Evolutionary conservation across 1,140 invertebrate species (phyloP).

Genomic region (Trypoxylus dichotomus): DNA sequence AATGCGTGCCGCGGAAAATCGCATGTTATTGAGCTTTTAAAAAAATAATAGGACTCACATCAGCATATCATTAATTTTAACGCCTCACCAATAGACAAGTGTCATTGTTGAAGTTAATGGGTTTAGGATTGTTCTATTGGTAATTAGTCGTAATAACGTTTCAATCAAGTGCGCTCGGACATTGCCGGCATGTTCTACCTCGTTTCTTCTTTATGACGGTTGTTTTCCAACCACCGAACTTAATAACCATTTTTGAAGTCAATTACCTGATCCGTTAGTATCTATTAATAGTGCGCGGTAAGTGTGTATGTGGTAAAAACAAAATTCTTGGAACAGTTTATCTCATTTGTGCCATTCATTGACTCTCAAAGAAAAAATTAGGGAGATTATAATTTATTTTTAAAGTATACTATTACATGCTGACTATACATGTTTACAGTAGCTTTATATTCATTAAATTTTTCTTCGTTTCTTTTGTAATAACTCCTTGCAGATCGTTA

Average conservation of each 20-base stretch:
- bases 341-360: neutral
- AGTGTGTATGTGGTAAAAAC: neutral
- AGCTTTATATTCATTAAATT: too few relatives aligned
- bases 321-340: neutral
- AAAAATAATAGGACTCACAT: conserved; percentile 23
- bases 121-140: conserved; percentile 23
- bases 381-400: neutral
- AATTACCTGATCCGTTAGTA: neutral
- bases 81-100: neutral
- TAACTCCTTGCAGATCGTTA: too few relatives aligned
- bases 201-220: neutral
- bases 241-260: conserved; percentile 17
- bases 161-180: conserved; percentile 21
- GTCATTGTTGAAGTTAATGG: conserved; percentile 32
- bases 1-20: conserved; percentile 1
- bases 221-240: neutral
- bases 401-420: too few relatives aligned
- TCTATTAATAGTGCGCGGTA: neutral
- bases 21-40: conserved; percentile 18
- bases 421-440: too few relatives aligned
- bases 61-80: conserved; percentile 29
- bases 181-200: neutral
- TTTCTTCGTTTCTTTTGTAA: too few relatives aligned
- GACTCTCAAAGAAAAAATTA: neutral
- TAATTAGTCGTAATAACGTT: conserved; percentile 30